Evolutionary conservation across 2,888 invertebrate genomes (phyloP), one percentile per base, ranked within the genome.

Genomic region (Cosmopolites sordidus): DNA sequence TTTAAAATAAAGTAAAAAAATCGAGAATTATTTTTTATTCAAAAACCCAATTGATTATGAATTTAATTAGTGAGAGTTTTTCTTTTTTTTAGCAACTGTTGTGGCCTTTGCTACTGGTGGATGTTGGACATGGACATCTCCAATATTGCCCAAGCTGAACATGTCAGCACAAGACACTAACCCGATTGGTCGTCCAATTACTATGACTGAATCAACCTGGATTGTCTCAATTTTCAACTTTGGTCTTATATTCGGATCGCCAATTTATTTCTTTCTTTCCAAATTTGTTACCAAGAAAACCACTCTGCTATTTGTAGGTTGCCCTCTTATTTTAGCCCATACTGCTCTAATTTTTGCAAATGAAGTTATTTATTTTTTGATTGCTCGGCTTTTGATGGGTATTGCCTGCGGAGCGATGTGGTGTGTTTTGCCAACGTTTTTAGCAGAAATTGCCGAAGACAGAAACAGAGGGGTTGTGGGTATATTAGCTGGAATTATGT

Each of bases 391-490:
- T 61, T 74, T 77, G 56, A 80, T 79, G 72, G 88, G 88, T 39
- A 64, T 85, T 0, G 82, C 81, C 1, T 78, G 83, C 0, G 86
- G 87, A 0, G 80, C 84, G 65, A 74, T 83, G 14, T 87, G 84
- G 73, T 82, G 85, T 0, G 80, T 84, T 1, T 81, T 84, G 0
- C 90, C 92, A 0, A 86, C 90, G 80, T 93, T 92, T 73, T 82
- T 90, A 54, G 89, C 89, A 37, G 93, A 93, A 73, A 88, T 91
- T 30, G 81, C 91, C 5, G 85, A 89, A 77, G 83, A 84, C 51
- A 83, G 84, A 17, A 81, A 84, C 11, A 78, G 94, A 54, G 93
- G 92, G 0, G 82, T 87, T 0, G 74, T 92, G 1, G 61, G 63
- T 8, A 52, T 90, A 0, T 82, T 60, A 9, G 46, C 65, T 41